A percentile compares a stretch with the other conserved stretches of the same genome.
Evolutionary conservation across 2,888 invertebrate genomes (phyloP).

Genomic region (Pelosia muscerda): DNA sequence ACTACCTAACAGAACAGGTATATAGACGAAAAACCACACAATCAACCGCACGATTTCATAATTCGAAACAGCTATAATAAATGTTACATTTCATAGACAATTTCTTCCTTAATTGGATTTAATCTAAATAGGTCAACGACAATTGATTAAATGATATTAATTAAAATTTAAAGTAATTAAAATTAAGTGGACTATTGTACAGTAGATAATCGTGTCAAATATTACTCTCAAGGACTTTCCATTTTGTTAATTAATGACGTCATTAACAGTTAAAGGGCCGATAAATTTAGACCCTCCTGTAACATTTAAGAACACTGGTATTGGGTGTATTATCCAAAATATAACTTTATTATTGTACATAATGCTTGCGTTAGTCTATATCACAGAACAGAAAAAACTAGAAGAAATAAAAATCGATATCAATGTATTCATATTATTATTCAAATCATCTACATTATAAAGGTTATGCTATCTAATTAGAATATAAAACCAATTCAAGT

Average conservation of each 20-base stretch:
- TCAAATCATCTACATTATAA: too few species aligned
- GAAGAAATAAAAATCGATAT: too few species aligned
- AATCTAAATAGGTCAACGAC: neutral
- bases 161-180: slow-evolving; percentile 30
- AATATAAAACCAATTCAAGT: too few species aligned
- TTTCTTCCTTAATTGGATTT: too few species aligned
- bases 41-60: too few species aligned
- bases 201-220: slow-evolving; percentile 34
- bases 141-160: neutral
- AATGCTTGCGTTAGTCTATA: neutral
- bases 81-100: too few species aligned
- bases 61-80: too few species aligned
- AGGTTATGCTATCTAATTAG: too few species aligned
- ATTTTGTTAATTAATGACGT: slow-evolving; percentile 30
- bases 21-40: too few species aligned
- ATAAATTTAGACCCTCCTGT: neutral
- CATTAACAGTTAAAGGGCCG: slow-evolving; percentile 23
- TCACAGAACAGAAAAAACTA: too few species aligned
- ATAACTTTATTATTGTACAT: neutral
- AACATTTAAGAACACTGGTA: neutral
- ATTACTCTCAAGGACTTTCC: slow-evolving; percentile 27
- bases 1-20: too few species aligned
- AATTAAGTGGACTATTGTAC: slow-evolving; percentile 32
- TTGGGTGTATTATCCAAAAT: neutral
- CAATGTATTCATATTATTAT: too few species aligned